These are phyloP conservation scores for Bombus picipes DNA, from an alignment of 1,140 invertebrate species.

Conservation along the genomic window DNA sequence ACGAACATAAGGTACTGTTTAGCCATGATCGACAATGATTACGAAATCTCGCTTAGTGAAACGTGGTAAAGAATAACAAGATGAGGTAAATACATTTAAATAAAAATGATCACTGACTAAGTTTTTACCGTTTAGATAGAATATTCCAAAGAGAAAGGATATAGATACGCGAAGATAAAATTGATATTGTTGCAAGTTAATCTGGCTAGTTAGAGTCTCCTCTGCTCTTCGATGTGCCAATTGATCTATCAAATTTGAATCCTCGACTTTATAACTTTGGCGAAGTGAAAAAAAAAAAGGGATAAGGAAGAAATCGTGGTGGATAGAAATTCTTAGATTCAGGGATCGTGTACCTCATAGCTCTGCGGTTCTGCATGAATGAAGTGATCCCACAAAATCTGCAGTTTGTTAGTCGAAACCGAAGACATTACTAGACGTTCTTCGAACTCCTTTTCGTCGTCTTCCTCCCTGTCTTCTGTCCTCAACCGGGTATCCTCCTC, in stretches of 20 bases:
- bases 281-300: background rate
- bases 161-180: background rate
- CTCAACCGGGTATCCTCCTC: slow-evolving; percentile 60
- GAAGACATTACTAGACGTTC: slow-evolving; percentile 64
- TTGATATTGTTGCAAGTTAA: background rate
- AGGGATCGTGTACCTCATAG: slow-evolving; percentile 81
- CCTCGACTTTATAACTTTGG: background rate
- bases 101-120: background rate
- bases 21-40: background rate
- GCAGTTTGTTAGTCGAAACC: slow-evolving; percentile 69
- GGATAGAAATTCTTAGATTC: background rate
- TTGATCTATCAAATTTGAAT: background rate
- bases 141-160: background rate
- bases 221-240: background rate
- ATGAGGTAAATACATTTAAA: background rate
- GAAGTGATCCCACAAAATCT: slow-evolving; percentile 84
- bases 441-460: slow-evolving; percentile 58
- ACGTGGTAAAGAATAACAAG: background rate
- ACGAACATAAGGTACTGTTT: slow-evolving; percentile 20
- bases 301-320: background rate
- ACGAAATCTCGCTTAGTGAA: background rate
- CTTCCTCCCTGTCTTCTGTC: slow-evolving; percentile 61
- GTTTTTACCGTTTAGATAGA: background rate
- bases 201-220: background rate
- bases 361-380: slow-evolving; percentile 85